Evolutionary conservation across 64 coral and sea anemone genomes (phyloP), one percentile per base, ranked within the genome.

Genomic region (Montipora foliosa): DNA sequence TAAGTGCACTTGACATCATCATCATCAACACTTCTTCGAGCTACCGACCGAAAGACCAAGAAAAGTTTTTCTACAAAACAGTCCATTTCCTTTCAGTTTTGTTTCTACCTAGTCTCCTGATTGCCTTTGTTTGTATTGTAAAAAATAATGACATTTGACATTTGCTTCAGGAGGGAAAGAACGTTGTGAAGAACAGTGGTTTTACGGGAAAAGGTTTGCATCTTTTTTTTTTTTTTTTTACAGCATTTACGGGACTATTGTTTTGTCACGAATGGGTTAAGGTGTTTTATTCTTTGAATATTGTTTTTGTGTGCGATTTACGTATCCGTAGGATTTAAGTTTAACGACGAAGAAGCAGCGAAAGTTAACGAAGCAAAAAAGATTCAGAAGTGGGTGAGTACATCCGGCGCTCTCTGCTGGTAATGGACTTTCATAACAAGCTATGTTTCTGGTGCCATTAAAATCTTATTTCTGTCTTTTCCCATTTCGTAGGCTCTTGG

Each of bases 361-460:
- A 94, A 99, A 87, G 92, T 92, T 6, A 96, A 78, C 47, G 98
- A 99, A 78, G 98, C 93, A 25, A 99, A 99, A 62, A 99, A 99
- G 75, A 94, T 99, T 37, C 98, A 99, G 78, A 99, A 99, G 96
- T 99, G 98, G 98, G 98, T 99, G 69, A 76, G 92, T 84, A 21
- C n/a, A 77, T 67, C 12, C 7, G 3, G 45, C 22, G 10, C 53
- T 57, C 53, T 57, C 53, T 57, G 53, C 53, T 57, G 53, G 1
- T 19, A 14, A 66, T 64, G 12, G n/a, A 25, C 20, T 19, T 12
- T 8, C 6, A 57, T 57, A 57, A 64, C 61, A 64, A 64, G 11
- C 16, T 8, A 17, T 52, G 77, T 55, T 21, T 49, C 47, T 79
- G 8, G 44, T 25, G 4, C 1, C 37, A 64, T 12, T 64, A 3